Conservation (phyloP, 2,797 vertebrate species). For the Pteropus rufus region DNA sequence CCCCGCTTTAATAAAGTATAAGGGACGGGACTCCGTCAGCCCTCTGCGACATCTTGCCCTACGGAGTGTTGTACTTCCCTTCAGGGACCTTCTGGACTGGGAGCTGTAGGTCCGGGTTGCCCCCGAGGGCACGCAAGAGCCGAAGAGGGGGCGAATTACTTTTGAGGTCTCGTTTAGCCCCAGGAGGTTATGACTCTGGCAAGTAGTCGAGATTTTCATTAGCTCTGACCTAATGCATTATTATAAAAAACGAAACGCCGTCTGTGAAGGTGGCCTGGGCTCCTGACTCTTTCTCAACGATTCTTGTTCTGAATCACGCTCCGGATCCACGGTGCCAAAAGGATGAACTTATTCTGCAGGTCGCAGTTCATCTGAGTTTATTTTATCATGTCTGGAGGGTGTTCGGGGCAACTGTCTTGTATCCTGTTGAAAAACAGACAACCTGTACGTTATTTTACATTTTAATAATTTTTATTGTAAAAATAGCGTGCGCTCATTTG, state of each 20-base stretch:
- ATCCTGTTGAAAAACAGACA: background rate
- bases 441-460: background rate
- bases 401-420: background rate
- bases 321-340: background rate
- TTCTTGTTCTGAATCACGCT: background rate
- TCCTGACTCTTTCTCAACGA: background rate
- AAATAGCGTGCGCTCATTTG: background rate
- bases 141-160: background rate
- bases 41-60: background rate
- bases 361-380: background rate
- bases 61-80: background rate
- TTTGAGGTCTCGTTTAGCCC: background rate
- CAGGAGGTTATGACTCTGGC: background rate
- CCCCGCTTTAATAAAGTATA: background rate
- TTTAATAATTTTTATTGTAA: background rate
- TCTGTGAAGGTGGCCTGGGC: background rate
- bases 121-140: background rate
- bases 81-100: background rate
- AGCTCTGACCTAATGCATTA: background rate
- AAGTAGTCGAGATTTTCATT: background rate
- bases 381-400: background rate
- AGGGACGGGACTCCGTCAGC: background rate
- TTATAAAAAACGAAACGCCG: background rate
- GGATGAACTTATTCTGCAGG: conserved; percentile 3
- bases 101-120: background rate